Percentiles rank a stretch among this genome's conserved stretches.
These are phyloP conservation scores for Sphenopsis melanotis DNA, from an alignment of 2,797 vertebrate genomes.

Conservation along the genomic window DNA sequence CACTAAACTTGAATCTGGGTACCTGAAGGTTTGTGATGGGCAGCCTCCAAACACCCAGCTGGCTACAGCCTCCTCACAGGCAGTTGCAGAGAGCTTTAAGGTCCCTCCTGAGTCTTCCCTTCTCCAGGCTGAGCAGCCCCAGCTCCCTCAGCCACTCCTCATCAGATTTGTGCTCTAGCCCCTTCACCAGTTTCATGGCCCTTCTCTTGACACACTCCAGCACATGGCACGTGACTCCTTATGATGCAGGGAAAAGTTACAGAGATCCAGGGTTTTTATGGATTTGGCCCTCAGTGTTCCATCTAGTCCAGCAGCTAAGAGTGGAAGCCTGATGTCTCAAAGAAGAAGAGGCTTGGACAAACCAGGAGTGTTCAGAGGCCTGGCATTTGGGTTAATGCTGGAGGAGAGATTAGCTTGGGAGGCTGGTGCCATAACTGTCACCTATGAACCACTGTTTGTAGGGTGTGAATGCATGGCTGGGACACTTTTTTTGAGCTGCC, in stretches of 20 bases:
- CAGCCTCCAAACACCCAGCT: too few species aligned
- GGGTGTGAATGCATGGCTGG: not conserved
- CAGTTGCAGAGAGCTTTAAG: rapidly evolving
- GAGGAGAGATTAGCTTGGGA: not conserved
- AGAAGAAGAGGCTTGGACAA: not conserved
- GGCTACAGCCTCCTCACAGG: not conserved
- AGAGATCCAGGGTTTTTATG: not conserved
- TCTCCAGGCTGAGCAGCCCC: not conserved
- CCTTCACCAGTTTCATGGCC: not conserved
- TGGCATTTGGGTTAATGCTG: not conserved
- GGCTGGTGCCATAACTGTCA: not conserved
- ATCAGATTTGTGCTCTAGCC: not conserved
- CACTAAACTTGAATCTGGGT: not conserved
- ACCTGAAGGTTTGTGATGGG: not conserved
- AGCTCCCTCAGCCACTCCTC: not conserved
- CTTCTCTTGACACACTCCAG: not conserved
- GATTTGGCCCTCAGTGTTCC: not conserved
- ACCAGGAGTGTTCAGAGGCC: not conserved
- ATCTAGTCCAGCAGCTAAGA: not conserved
- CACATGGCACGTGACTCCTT: not conserved
- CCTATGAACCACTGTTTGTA: not conserved
- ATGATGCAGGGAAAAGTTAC: not conserved
- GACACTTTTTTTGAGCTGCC: not conserved
- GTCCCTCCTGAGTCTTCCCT: not conserved
- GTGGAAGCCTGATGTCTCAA: not conserved